Conservation (phyloP, 2,888 invertebrate genomes). For the Sepiola atlantica region DNA sequence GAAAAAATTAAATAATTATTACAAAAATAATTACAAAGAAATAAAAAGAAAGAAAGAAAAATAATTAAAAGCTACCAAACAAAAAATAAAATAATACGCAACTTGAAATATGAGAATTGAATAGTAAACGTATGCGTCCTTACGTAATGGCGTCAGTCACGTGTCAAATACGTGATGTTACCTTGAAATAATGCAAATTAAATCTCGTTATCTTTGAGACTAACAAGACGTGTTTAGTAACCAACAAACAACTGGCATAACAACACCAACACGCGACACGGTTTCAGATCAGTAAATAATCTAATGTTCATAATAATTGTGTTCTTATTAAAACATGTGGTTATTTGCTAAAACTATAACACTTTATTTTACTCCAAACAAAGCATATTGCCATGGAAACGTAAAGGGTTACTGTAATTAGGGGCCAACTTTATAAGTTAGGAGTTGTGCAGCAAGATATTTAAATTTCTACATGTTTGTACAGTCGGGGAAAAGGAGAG, state of each 20-base stretch:
- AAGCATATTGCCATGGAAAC: too few species aligned
- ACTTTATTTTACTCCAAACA: too few species aligned
- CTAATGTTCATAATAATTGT: background rate
- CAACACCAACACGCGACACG: background rate
- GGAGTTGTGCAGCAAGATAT: too few species aligned
- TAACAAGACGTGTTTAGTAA: slow-evolving; percentile 1
- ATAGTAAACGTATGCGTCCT: background rate
- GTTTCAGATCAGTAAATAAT: too few species aligned
- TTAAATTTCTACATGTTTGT: too few species aligned
- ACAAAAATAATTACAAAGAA: background rate
- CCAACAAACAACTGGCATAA: background rate
- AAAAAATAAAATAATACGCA: background rate
- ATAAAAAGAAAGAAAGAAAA: background rate
- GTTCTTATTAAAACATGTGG: too few species aligned
- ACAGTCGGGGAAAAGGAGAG: too few species aligned
- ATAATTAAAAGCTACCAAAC: too few species aligned
- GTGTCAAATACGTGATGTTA: background rate
- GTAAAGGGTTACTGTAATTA: too few species aligned
- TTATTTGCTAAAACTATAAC: too few species aligned
- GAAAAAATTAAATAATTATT: background rate
- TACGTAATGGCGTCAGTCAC: background rate
- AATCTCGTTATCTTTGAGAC: background rate
- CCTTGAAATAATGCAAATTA: background rate
- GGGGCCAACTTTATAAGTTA: too few species aligned
- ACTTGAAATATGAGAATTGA: background rate